Percentiles rank a stretch among this genome's conserved stretches.
phyloP scores from a whole-genome alignment of 2,797 vertebrate species.

The Gadopsis marmoratus region DNA sequence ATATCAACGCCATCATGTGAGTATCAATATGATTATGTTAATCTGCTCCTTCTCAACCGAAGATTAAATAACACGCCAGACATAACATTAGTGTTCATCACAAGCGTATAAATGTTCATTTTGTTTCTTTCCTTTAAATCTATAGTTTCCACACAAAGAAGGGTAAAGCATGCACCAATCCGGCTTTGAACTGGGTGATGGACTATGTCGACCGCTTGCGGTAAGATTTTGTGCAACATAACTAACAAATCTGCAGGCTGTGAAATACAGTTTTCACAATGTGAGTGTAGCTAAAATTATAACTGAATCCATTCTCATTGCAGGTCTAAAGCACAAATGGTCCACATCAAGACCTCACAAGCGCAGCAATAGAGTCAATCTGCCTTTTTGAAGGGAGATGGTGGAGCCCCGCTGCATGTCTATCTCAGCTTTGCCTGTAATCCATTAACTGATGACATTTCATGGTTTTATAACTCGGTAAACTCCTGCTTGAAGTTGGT shows the following conservation, averaged over 20 bases:
- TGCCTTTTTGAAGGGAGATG: background rate
- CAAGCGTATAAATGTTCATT: background rate
- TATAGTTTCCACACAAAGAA: slow-evolving; percentile 75
- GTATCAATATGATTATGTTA: slow-evolving; percentile 5
- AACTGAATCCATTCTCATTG: slow-evolving; percentile 7
- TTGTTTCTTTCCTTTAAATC: background rate
- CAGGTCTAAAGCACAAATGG: slow-evolving; percentile 64
- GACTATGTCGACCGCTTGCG: slow-evolving; percentile 51
- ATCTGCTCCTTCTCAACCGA: background rate
- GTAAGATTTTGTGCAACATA: slow-evolving; percentile 55
- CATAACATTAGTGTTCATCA: background rate
- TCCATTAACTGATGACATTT: background rate
- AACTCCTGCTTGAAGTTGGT: background rate
- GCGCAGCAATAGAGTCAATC: background rate
- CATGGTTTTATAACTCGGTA: background rate
- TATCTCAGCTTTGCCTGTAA: background rate
- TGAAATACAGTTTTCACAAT: background rate
- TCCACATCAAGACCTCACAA: slow-evolving; percentile 43
- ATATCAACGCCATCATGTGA: slow-evolving; percentile 80
- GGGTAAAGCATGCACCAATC: slow-evolving; percentile 69
- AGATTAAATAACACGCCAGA: background rate
- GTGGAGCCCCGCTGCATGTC: background rate
- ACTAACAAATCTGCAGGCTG: background rate
- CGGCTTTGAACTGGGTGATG: slow-evolving; percentile 76
- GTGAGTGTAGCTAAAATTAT: background rate